Conservation (phyloP, 2,888 invertebrate genomes). For the Argyresthia albistria region DNA sequence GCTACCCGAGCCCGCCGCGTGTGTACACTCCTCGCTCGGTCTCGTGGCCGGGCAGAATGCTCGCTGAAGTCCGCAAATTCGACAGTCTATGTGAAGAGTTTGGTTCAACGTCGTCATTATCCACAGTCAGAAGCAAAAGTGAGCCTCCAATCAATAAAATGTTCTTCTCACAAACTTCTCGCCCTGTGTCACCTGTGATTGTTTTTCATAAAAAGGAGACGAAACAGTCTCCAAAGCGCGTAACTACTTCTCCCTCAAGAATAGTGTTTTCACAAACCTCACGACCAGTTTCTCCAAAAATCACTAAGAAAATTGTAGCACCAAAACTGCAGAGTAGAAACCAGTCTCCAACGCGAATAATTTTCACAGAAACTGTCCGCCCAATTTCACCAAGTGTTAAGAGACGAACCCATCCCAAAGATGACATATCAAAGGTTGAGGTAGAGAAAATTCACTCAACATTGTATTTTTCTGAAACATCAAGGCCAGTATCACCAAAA, state of each 20-base stretch:
- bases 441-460: slow-evolving; percentile 28
- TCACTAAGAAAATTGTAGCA: slow-evolving; percentile 23
- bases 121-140: slow-evolving; percentile 73
- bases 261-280: slow-evolving; percentile 42
- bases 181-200: slow-evolving; percentile 54
- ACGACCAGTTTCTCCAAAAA: slow-evolving; percentile 47
- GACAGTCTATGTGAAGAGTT: slow-evolving; percentile 54
- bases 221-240: slow-evolving; percentile 14
- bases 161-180: slow-evolving; percentile 61
- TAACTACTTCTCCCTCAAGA: slow-evolving; percentile 36
- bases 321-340: slow-evolving; percentile 18
- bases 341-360: slow-evolving; percentile 40
- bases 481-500: slow-evolving; percentile 54
- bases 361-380: slow-evolving; percentile 47
- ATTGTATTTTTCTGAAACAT: slow-evolving; percentile 51
- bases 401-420: slow-evolving; percentile 12
- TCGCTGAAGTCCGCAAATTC: slow-evolving; percentile 61
- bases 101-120: slow-evolving; percentile 58
- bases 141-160: slow-evolving; percentile 74
- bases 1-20: slow-evolving; percentile 54
- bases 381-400: slow-evolving; percentile 38
- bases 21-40: slow-evolving; percentile 73
- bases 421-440: slow-evolving; percentile 13
- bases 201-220: slow-evolving; percentile 45
- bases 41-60: slow-evolving; percentile 73